Evolutionary conservation across 2,113 vertebrate species (phyloP), one percentile per base, ranked within the genome.

Genomic region (Vimba vimba): DNA sequence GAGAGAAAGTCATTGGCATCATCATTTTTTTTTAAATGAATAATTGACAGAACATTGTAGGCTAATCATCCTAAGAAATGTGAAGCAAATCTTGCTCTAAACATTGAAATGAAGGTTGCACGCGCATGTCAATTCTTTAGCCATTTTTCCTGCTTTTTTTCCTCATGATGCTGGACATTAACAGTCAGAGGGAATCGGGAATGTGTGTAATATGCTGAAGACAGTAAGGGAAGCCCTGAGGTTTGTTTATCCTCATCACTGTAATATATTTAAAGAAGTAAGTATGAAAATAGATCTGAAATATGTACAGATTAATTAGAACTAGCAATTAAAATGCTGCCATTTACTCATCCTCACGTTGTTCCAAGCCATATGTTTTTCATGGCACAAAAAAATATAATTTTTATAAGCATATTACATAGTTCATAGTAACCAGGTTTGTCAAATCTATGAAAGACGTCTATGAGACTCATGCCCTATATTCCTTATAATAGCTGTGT

Each of bases 201-300:
- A 19, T 75, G 23, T 19, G 19, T 71, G 59, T 52, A 45, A 50
- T 10, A 19, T 30, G n/a, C n/a, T 2, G 2, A 13, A 74, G 10
- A 77, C 75, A 60, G 10, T 74, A 43, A 74, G 11, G 6, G 39
- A 68, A 39, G 55, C 79, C 81, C 73, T 43, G 8, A 30, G 36
- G 74, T 79, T 68, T 64, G 33, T 79, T 86, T 79, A 50, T 6
- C 27, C 57, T 85, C 43, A 66, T 52, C 62, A 73, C 52, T 73
- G 57, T 7, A 30, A 66, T 15, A 55, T 6, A 23, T 71, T 74
- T 82, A 59, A 77, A 85, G 25, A 52, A 19, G 33, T 5, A 17
- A 23, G 55, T 2, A 64, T 64, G n/a, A 5, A 64, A 27, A n/a
- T 25, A 62, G n/a, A 27, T 62, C n/a, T 27, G 60, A 64, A 13